Percentiles rank a stretch among this genome's conserved stretches.
These are phyloP conservation scores for Dicyrtoma fusca DNA, from an alignment of 2,888 invertebrate species.

Conservation along the genomic window DNA sequence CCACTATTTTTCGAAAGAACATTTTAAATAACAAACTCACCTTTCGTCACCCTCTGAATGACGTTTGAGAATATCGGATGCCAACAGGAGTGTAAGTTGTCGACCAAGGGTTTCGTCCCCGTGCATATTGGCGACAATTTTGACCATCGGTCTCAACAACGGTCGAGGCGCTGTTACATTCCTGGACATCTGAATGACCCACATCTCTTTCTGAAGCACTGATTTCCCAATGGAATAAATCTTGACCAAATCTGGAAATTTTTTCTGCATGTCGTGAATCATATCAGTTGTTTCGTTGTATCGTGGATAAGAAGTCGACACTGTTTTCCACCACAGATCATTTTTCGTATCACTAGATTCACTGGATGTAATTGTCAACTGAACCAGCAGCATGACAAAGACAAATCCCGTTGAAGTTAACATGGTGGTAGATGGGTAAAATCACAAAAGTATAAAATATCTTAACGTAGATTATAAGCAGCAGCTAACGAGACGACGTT, in stretches of 20 bases:
- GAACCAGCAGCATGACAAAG: slow-evolving; percentile 33
- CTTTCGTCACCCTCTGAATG: slow-evolving; percentile 45
- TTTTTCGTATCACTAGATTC: not conserved
- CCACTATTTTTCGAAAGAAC: no score
- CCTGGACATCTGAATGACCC: slow-evolving; percentile 78
- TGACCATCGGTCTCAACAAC: slow-evolving; percentile 81
- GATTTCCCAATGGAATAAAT: slow-evolving; percentile 81
- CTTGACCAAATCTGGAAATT: slow-evolving; percentile 72
- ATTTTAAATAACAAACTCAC: slow-evolving; percentile 38
- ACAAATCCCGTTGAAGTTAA: not conserved
- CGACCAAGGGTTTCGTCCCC: slow-evolving; percentile 91
- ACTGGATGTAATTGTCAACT: slow-evolving; percentile 19
- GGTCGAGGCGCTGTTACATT: slow-evolving; percentile 64
- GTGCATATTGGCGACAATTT: slow-evolving; percentile 95
- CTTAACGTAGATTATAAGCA: no score
- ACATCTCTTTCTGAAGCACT: slow-evolving; percentile 76
- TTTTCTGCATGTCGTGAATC: slow-evolving; percentile 67
- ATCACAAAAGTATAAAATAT: no score
- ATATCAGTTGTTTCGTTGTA: slow-evolving; percentile 72
- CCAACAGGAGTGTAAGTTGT: slow-evolving; percentile 79
- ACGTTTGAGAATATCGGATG: slow-evolving; percentile 75
- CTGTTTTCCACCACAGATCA: slow-evolving; percentile 46
- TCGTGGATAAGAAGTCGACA: slow-evolving; percentile 65
- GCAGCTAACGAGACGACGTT: no score
- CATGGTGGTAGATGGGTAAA: not conserved